Evolutionary conservation across 2,888 invertebrate species (phyloP), one percentile per base, ranked within the genome.

Genomic region (Drosophila longiperda): DNA sequence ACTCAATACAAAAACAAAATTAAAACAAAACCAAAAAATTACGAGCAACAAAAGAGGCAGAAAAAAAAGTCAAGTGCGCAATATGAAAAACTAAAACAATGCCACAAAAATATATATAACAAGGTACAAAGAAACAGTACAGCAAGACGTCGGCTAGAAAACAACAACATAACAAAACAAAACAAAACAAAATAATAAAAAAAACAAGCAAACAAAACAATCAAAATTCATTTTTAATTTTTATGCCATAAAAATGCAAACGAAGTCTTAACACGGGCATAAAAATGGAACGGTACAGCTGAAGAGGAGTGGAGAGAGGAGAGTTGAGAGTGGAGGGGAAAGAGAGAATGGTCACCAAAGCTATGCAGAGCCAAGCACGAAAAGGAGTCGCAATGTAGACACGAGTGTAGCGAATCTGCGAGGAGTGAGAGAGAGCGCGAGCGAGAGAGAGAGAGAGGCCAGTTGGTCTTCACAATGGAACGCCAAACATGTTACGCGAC

Each of bases 211-310:
- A 70, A 53, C 53, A 63, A 78, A 86, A 89, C 77, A 87, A 86
- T 74, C 83, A 84, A 90, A 88, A 90, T 86, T 90, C 84, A 84
- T 87, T 87, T 89, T 87, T 86, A 87, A 89, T 84, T 85, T 90
- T 89, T 80, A 87, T 87, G 79, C 85, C 82, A 90, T 91, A 89
- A 91, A 90, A 90, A 90, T 90, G 89, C 91, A 90, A 90, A 90
- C 82, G 89, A 86, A 78, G 86, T 80, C 77, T 75, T 78, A 69
- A 70, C 73, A 66, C 62, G 75, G 66, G 20, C 67, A 67, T 57
- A 50, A 58, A 61, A 53, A 54, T 50, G 65, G 52, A 42, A 63
- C 17, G 26, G 55, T 50, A 45, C 52, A 65, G 60, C 54, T 34
- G 34, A 48, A 42, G 55, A 64, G 42, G 55, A 64, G 42, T n/a